phyloP scores from a whole-genome alignment of 2,113 vertebrate species.

The Gnathonemus echidnorhynchus region DNA sequence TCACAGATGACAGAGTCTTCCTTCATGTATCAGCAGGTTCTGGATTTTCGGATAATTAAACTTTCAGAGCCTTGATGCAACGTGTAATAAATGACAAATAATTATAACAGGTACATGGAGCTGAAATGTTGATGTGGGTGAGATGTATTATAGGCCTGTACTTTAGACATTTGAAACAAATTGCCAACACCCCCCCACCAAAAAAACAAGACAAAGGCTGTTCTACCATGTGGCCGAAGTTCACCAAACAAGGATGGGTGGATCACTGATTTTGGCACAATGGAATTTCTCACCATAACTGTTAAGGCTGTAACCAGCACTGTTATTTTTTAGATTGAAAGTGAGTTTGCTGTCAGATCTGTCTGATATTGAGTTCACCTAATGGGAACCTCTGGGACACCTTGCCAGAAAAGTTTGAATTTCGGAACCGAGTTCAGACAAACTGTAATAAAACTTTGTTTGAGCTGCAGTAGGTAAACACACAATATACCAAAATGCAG shows the following conservation, averaged over 20 bases:
- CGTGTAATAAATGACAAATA: slow-evolving; percentile 37
- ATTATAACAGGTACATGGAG: slow-evolving; percentile 45
- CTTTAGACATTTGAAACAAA: background rate
- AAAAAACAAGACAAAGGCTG: background rate
- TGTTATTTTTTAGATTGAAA: background rate
- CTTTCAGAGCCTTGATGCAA: slow-evolving; percentile 34
- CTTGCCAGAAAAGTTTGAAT: background rate
- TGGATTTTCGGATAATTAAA: slow-evolving; percentile 40
- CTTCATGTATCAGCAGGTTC: slow-evolving; percentile 34
- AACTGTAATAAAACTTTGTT: background rate
- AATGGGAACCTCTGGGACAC: background rate
- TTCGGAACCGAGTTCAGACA: background rate
- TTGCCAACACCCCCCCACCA: background rate
- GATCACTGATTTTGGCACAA: background rate
- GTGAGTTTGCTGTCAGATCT: background rate
- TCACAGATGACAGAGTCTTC: slow-evolving; percentile 29
- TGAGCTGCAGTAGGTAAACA: background rate
- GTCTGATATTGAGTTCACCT: background rate
- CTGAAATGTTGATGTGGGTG: slow-evolving; percentile 8
- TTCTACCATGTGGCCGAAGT: background rate
- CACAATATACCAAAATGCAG: background rate
- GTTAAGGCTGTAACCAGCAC: background rate
- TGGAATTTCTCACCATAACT: background rate
- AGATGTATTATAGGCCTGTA: background rate
- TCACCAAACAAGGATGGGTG: background rate